These are phyloP conservation scores for Agrotis clavis DNA, from an alignment of 2,888 invertebrate genomes.

Conservation along the genomic window DNA sequence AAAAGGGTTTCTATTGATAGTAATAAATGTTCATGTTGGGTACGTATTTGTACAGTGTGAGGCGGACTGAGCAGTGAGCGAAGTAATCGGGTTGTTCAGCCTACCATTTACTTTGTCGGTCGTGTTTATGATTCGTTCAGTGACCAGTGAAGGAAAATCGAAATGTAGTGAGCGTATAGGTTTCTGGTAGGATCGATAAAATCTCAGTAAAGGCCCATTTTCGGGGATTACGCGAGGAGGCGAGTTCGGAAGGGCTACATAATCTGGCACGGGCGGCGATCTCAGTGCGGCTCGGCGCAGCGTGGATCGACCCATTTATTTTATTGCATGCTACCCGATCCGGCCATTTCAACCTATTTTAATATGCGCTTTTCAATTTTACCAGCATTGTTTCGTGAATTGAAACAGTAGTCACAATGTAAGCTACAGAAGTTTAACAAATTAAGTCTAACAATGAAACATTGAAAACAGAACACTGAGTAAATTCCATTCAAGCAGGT, in stretches of 20 bases:
- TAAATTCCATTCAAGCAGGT: neutral
- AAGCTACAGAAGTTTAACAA: slow-evolving; percentile 22
- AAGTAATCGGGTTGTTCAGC: slow-evolving; percentile 73
- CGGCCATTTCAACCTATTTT: slow-evolving; percentile 38
- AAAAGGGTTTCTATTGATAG: slow-evolving; percentile 56
- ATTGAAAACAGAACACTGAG: neutral
- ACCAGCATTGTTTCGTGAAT: slow-evolving; percentile 22
- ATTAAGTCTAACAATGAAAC: slow-evolving; percentile 28
- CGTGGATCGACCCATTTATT: slow-evolving; percentile 56
- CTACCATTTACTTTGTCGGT: slow-evolving; percentile 71
- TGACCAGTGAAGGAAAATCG: slow-evolving; percentile 70
- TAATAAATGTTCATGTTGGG: slow-evolving; percentile 53
- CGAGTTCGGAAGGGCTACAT: slow-evolving; percentile 64
- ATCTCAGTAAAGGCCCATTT: slow-evolving; percentile 64
- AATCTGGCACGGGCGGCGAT: slow-evolving; percentile 54
- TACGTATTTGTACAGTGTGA: slow-evolving; percentile 31
- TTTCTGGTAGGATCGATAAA: slow-evolving; percentile 66
- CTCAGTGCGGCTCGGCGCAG: slow-evolving; percentile 22
- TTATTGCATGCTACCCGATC: slow-evolving; percentile 43
- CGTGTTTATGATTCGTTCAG: slow-evolving; percentile 70
- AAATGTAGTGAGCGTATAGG: slow-evolving; percentile 58
- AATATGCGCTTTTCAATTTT: slow-evolving; percentile 51
- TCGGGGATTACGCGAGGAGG: slow-evolving; percentile 64
- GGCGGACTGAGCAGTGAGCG: slow-evolving; percentile 53
- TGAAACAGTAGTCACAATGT: slow-evolving; percentile 19